A percentile compares a stretch with the other conserved stretches of the same genome.
phyloP scores from a whole-genome alignment of 2,888 invertebrate genomes.

The Seira ritae region DNA sequence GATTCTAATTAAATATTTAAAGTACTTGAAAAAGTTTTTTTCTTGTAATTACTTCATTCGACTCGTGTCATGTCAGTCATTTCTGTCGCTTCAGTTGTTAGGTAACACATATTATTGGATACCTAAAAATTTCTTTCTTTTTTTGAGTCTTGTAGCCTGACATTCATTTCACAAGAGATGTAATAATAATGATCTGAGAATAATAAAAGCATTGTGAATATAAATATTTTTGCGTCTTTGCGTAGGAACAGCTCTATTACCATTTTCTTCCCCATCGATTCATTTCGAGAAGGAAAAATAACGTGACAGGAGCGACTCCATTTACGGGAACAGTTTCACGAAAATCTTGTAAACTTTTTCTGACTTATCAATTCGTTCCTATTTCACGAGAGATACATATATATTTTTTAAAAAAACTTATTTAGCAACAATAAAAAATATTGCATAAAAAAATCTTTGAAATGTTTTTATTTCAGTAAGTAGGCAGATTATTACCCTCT shows the following conservation, averaged over 20 bases:
- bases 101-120: too few species aligned
- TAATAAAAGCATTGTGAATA: slow-evolving; percentile 2
- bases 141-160: not conserved
- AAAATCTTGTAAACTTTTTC: slow-evolving; percentile 18
- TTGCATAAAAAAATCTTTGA: not conserved
- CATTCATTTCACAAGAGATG: not conserved
- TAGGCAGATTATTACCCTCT: slow-evolving; percentile 21
- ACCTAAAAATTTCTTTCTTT: not conserved
- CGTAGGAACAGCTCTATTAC: not conserved
- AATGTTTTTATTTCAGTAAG: slow-evolving; percentile 2
- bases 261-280: not conserved
- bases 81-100: not conserved
- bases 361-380: not conserved
- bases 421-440: not conserved
- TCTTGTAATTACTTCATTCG: slow-evolving; percentile 43
- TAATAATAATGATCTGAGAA: not conserved
- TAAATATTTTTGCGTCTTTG: not conserved
- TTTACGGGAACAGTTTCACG: slow-evolving; percentile 10
- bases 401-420: not conserved
- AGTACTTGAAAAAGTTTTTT: slow-evolving; percentile 32
- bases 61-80: slow-evolving; percentile 42
- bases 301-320: slow-evolving; percentile 21
- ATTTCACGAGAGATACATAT: slow-evolving; percentile 5
- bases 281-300: not conserved
- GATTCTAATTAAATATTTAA: slow-evolving; percentile 17